phyloP scores from a whole-genome alignment of 2,113 vertebrate genomes.

The Sander vitreus region DNA sequence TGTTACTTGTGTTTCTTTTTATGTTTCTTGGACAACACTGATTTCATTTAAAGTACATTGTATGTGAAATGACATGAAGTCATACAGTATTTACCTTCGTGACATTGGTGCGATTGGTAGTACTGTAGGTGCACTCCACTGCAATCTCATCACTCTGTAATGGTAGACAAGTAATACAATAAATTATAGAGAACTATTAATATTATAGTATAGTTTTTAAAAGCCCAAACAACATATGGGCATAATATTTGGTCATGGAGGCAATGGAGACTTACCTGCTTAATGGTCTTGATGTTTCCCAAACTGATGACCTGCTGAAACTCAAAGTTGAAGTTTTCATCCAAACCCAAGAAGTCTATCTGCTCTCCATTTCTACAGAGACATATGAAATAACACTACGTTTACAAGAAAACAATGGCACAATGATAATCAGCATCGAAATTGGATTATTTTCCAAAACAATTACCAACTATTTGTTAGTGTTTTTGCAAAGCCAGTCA shows the following conservation, averaged over 20 bases:
- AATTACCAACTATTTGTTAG: background rate
- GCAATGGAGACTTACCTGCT: constrained; percentile 62
- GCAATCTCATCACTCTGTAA: constrained; percentile 78
- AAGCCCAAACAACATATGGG: background rate
- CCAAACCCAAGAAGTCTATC: constrained; percentile 81
- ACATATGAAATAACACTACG: background rate
- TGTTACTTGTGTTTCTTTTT: background rate
- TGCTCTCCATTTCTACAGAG: constrained; percentile 83
- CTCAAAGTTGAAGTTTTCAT: constrained; percentile 86
- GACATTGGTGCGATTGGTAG: constrained; percentile 43
- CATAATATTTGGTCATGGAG: background rate
- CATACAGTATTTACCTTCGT: constrained; percentile 45
- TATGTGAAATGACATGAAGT: too few species aligned
- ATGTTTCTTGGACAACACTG: background rate
- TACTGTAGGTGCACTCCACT: constrained; percentile 83
- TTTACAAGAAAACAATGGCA: background rate
- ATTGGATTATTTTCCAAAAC: background rate
- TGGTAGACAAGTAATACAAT: background rate
- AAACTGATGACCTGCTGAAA: constrained; percentile 81
- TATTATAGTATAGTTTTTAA: background rate
- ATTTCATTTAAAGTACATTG: background rate
- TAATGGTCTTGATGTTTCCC: constrained; percentile 78
- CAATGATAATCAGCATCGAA: background rate
- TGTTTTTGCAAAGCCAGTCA: background rate
- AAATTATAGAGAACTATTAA: background rate